Evolutionary conservation across 2,888 invertebrate genomes (phyloP), one percentile per base, ranked within the genome.

Genomic region (Pyrgus malvae): DNA sequence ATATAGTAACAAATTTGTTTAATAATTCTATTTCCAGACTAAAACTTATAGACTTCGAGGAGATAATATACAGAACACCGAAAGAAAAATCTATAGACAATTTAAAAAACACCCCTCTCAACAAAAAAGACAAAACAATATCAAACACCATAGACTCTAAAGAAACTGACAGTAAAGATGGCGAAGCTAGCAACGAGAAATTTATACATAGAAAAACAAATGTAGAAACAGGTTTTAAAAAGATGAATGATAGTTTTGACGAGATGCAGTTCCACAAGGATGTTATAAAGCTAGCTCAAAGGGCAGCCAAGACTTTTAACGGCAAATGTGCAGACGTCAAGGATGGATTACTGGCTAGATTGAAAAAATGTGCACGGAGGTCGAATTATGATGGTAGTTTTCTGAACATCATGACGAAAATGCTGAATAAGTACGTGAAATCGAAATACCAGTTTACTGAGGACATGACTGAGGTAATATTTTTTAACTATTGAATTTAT

Each of bases 381-480:
- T 35, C 59, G 0, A 58, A 60, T 8, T 65, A 63, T 0, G 68
- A 65, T 1, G 31, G 57, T 0, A 64, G 67, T 0, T 72, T 78
- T 2, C 19, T 78, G 3, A 64, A 44, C 5, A 66, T 61, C 1
- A 65, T 82, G 49, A 80, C 77, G 0, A 62, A 59, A 0, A 66
- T 78, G 5, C 55, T 82, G 3, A 82, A 82, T 54, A 65, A 63
- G 21, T 71, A 70, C 23, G 66, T 68, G 0, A 63, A 68, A 7
- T 53, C 65, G 0, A 53, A 56, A 2, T 67, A 71, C n/a, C 66
- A 60, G 1, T 82, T 82, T 31, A 72, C 75, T 0, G 66, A 72
- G 0, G 72, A 78, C 4, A 70, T 80, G 67, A 69, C 76, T 1
- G 67, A 62, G 63, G 81, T 81, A 56, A 4, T 61, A 33, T 11